A percentile compares a stretch with the other conserved stretches of the same genome.
phyloP scores from a whole-genome alignment of 2,888 invertebrate species.

The Drosophila limbata region DNA sequence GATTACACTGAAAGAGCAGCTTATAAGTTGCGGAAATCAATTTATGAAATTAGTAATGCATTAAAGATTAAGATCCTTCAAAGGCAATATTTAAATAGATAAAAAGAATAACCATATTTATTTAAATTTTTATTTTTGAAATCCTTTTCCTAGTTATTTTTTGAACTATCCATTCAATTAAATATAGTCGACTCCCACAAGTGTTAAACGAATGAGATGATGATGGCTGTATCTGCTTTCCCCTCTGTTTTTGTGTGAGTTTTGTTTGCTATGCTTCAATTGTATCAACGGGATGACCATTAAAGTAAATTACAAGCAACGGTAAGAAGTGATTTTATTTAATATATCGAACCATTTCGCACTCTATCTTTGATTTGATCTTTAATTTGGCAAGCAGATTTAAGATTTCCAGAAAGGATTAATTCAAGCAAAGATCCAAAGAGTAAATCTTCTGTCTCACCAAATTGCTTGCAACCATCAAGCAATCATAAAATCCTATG shows the following conservation, averaged over 20 bases:
- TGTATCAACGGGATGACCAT: constrained; percentile 27
- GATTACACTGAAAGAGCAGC: constrained; percentile 26
- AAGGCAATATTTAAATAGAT: no score
- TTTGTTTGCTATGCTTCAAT: constrained; percentile 24
- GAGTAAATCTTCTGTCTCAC: not conserved
- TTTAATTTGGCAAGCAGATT: not conserved
- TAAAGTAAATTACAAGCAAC: not conserved
- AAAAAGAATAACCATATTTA: no score
- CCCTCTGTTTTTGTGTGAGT: constrained; percentile 17
- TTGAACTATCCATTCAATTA: constrained; percentile 14
- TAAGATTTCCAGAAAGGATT: not conserved
- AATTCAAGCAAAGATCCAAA: not conserved
- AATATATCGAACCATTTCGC: not conserved
- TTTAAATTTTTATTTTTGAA: not conserved
- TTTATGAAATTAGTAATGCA: not conserved
- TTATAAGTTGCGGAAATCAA: not conserved
- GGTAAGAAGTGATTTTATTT: constrained; percentile 1
- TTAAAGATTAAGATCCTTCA: no score
- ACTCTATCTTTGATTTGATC: not conserved
- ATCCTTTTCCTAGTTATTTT: no score
- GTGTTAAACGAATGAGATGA: constrained; percentile 4
- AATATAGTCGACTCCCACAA: constrained; percentile 5
- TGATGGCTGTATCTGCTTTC: constrained; percentile 30
- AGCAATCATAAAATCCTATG: constrained; percentile 16
- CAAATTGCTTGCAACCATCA: not conserved